These are phyloP conservation scores for Notospermus geniculatus DNA, from an alignment of 1,140 invertebrate genomes.

Conservation along the genomic window DNA sequence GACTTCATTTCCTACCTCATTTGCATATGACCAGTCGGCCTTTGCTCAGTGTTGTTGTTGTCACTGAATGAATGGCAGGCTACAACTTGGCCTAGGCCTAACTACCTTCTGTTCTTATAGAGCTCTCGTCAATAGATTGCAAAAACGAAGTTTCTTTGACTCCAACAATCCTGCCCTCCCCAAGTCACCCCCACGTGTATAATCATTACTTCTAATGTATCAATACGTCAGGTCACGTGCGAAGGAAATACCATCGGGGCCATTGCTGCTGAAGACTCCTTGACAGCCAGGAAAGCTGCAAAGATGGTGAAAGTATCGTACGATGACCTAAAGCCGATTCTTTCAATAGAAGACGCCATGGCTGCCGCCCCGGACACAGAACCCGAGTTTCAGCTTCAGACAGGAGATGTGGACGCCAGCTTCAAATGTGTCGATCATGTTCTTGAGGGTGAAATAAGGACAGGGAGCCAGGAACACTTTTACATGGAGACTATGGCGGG, in stretches of 20 bases:
- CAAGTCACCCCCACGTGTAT: no score
- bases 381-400: neutral
- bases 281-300: slow-evolving; percentile 71
- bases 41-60: no score
- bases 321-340: slow-evolving; percentile 62
- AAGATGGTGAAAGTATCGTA: slow-evolving; percentile 73
- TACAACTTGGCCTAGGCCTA: no score
- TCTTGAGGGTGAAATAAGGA: slow-evolving; percentile 64
- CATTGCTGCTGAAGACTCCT: slow-evolving; percentile 71
- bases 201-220: no score
- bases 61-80: no score
- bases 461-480: slow-evolving; percentile 92
- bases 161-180: no score
- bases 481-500: slow-evolving; percentile 79
- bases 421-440: slow-evolving; percentile 37
- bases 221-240: slow-evolving; percentile 45
- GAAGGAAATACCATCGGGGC: slow-evolving; percentile 78
- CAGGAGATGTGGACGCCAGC: neutral
- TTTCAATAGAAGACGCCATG: slow-evolving; percentile 32
- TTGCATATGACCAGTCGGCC: no score
- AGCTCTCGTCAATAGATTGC: no score
- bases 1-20: no score
- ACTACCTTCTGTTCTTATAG: no score
- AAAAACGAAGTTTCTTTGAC: no score
- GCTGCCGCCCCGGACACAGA: neutral